phyloP scores from a whole-genome alignment of 2,888 invertebrate species.

The Tanytarsus gracilentus region DNA sequence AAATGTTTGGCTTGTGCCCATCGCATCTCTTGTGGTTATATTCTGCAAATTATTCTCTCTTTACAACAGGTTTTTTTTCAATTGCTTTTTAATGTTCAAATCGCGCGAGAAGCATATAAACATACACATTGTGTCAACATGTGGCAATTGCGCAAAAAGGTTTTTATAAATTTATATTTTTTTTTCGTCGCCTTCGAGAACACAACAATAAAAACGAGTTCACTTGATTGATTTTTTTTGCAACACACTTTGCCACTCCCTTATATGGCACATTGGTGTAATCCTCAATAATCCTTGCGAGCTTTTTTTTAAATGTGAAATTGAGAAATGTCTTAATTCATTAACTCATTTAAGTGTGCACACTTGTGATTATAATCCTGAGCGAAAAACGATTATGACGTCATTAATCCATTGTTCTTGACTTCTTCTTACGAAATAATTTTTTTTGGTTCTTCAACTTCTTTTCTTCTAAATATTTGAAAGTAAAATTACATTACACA shows the following conservation, averaged over 20 bases:
- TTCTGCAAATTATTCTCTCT: neutral
- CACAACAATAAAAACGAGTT: too few species aligned
- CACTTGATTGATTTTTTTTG: neutral
- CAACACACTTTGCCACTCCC: slow-evolving; percentile 1
- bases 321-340: neutral
- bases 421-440: too few species aligned
- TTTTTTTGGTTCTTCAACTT: too few species aligned
- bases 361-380: neutral
- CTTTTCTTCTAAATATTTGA: neutral
- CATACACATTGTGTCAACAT: neutral
- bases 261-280: neutral
- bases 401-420: slow-evolving; percentile 23
- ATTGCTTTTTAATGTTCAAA: neutral
- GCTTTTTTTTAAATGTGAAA: neutral
- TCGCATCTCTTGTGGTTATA: neutral
- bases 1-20: slow-evolving; percentile 11
- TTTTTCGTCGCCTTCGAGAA: neutral
- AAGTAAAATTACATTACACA: neutral
- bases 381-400: slow-evolving; percentile 14
- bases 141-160: neutral
- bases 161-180: neutral
- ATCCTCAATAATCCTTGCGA: slow-evolving; percentile 1
- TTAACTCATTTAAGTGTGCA: neutral
- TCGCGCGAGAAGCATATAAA: neutral
- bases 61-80: neutral